Percentiles rank a stretch among this genome's conserved stretches.
These are phyloP conservation scores for Benthosema pterotum DNA, from an alignment of 2,797 vertebrate species.

Conservation along the genomic window DNA sequence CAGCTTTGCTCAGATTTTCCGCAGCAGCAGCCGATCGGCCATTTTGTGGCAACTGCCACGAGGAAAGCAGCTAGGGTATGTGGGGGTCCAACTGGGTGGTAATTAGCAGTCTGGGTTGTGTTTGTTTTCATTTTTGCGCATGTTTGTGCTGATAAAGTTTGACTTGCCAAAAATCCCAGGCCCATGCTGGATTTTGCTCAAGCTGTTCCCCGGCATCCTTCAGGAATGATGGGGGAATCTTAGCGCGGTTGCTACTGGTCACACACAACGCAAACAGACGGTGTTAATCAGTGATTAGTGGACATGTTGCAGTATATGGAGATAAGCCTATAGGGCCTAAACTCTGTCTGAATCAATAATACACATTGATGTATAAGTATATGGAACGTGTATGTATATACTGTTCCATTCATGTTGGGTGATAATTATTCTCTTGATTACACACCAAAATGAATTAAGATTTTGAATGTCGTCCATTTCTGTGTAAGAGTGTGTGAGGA, in stretches of 20 bases:
- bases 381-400: slow-evolving; percentile 17
- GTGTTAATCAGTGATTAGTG: slow-evolving; percentile 76
- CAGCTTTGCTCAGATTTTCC: slow-evolving; percentile 47
- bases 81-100: slow-evolving; percentile 76
- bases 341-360: slow-evolving; percentile 57
- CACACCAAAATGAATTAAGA: slow-evolving; percentile 16
- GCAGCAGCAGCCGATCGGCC: slow-evolving; percentile 59
- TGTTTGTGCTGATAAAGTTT: slow-evolving; percentile 86
- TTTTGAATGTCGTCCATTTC: slow-evolving; percentile 18
- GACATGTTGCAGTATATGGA: slow-evolving; percentile 74
- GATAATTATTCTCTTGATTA: slow-evolving; percentile 5
- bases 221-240: slow-evolving; percentile 77
- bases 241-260: slow-evolving; percentile 70
- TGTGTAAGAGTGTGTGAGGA: neutral
- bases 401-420: slow-evolving; percentile 25
- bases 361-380: slow-evolving; percentile 40
- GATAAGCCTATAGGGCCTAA: slow-evolving; percentile 63
- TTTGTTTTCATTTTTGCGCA: slow-evolving; percentile 84
- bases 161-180: slow-evolving; percentile 82
- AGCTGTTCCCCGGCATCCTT: slow-evolving; percentile 80
- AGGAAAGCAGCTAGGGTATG: slow-evolving; percentile 51
- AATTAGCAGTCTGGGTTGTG: slow-evolving; percentile 84
- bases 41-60: slow-evolving; percentile 70
- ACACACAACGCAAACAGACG: slow-evolving; percentile 74
- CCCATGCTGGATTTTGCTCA: slow-evolving; percentile 77